Evolutionary conservation across 2,113 vertebrate species (phyloP).

Genomic region (Haliaeetus leucogaster): DNA sequence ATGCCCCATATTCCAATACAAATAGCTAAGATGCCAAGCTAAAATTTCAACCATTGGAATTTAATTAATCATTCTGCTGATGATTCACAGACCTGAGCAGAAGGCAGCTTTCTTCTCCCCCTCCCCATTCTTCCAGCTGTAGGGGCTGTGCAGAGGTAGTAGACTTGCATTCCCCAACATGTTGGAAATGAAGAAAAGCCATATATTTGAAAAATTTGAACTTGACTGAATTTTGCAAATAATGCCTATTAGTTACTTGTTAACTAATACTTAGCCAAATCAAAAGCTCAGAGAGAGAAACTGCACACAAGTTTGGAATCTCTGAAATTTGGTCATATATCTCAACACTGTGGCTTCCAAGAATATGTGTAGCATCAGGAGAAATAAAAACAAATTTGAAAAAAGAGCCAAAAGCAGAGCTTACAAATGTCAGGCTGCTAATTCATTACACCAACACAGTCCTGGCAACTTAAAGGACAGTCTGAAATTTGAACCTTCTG

Average conservation of each 20-base stretch:
- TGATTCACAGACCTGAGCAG: slow-evolving; percentile 20
- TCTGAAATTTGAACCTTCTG: neutral
- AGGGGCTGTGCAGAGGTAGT: neutral
- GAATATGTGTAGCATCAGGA: neutral
- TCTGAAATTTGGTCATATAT: neutral
- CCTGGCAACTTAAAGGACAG: neutral
- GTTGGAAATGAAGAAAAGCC: neutral
- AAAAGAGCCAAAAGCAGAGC: neutral
- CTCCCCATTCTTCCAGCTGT: neutral
- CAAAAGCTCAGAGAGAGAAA: neutral
- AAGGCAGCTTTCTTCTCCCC: slow-evolving; percentile 25
- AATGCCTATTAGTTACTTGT: neutral
- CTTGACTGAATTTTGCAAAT: neutral
- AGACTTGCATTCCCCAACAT: neutral
- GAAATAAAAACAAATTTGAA: neutral
- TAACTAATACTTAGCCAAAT: neutral
- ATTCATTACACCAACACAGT: neutral
- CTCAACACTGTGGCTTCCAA: neutral
- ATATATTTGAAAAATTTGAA: neutral
- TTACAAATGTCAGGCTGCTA: neutral
- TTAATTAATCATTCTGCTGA: neutral
- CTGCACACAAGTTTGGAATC: neutral
- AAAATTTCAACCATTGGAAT: neutral
- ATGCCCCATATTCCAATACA: neutral
- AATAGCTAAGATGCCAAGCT: slow-evolving; percentile 9